phyloP scores from a whole-genome alignment of 2,888 invertebrate genomes.

The Nomada lathburiana region DNA sequence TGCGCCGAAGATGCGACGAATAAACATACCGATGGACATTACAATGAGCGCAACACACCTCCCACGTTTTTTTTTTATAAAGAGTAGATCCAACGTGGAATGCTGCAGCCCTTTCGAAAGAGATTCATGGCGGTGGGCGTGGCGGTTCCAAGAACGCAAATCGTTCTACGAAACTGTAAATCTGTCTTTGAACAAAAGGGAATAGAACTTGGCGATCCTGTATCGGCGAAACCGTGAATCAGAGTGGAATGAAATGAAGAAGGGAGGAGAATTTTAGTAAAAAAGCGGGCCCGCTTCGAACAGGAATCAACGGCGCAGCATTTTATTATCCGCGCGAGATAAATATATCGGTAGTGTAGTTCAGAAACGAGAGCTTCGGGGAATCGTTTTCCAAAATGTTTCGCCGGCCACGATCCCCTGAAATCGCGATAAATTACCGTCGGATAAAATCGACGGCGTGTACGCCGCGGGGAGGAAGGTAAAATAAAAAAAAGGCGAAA shows the following conservation, averaged over 20 bases:
- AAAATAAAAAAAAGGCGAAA: slow-evolving; percentile 29
- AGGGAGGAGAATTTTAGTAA: neutral
- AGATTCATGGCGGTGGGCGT: slow-evolving; percentile 65
- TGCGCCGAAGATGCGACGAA: neutral
- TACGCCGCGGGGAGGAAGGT: slow-evolving; percentile 38
- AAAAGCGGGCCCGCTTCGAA: neutral
- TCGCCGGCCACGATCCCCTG: slow-evolving; percentile 46
- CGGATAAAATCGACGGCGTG: slow-evolving; percentile 67
- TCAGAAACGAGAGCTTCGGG: neutral
- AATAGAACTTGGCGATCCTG: slow-evolving; percentile 36
- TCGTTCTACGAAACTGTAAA: slow-evolving; percentile 65
- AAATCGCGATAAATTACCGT: slow-evolving; percentile 74
- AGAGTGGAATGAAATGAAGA: neutral
- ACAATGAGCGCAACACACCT: slow-evolving; percentile 13
- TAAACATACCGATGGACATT: no score
- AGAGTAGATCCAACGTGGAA: slow-evolving; percentile 28
- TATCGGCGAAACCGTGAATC: slow-evolving; percentile 12
- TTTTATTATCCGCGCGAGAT: neutral
- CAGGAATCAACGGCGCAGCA: neutral
- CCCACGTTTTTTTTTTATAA: slow-evolving; percentile 46
- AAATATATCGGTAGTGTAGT: neutral
- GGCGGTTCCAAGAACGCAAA: slow-evolving; percentile 61
- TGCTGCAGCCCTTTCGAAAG: slow-evolving; percentile 57
- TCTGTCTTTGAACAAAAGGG: slow-evolving; percentile 52
- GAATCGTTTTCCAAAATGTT: slow-evolving; percentile 53